A percentile compares a stretch with the other conserved stretches of the same genome.
Conservation (phyloP, 2,888 invertebrate genomes). For the Odontomyia ornata region DNA sequence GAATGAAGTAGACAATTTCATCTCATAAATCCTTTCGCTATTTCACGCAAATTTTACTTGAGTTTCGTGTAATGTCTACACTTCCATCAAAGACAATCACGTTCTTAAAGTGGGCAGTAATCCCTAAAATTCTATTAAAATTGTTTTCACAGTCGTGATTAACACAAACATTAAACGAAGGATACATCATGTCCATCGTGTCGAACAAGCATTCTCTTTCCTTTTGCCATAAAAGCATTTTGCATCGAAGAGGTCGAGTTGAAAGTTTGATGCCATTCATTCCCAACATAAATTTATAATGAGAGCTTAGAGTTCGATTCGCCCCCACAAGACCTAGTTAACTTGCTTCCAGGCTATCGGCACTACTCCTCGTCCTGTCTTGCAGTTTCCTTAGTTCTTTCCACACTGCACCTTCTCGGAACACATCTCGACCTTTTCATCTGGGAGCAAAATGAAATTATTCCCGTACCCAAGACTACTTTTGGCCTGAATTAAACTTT, state of each 20-base stretch:
- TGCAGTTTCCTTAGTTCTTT: background rate
- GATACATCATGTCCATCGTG: background rate
- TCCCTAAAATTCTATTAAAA: too few species aligned
- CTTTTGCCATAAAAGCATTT: background rate
- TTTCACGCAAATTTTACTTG: too few species aligned
- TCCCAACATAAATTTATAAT: conserved; percentile 5
- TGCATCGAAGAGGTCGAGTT: background rate
- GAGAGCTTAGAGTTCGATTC: background rate
- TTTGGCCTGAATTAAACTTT: background rate
- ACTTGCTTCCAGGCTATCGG: background rate
- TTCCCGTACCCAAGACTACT: background rate
- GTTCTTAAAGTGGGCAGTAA: too few species aligned
- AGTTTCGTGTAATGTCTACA: too few species aligned
- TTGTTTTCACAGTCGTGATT: too few species aligned
- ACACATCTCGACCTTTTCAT: background rate
- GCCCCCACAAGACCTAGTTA: background rate
- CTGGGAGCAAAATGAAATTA: background rate
- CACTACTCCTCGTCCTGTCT: background rate
- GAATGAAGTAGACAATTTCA: too few species aligned
- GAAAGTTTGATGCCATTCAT: background rate
- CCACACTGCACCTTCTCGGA: background rate
- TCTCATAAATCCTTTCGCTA: too few species aligned
- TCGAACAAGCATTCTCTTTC: background rate
- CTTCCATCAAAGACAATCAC: too few species aligned
- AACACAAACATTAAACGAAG: background rate